Base-by-base conservation (phyloP, 2,113 vertebrate species). In the Pelodiscus sinensis region DNA sequence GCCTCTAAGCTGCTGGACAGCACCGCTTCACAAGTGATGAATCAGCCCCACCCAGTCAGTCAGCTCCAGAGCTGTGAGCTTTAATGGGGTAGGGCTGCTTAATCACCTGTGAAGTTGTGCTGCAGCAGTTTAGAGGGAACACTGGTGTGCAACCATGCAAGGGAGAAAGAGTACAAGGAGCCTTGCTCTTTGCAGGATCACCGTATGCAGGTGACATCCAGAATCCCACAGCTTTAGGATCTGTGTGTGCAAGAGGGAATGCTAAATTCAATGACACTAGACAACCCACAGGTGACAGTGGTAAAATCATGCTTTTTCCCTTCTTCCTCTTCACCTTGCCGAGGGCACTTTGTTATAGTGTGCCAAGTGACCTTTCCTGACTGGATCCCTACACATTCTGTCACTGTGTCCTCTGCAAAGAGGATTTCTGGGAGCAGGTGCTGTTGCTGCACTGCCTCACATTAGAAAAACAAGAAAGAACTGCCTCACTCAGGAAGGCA, bases 191-290 rank as follows among this genome's bases (percentile, higher is more conserved):
- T 6, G 6, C 9, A 68, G 16, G 16, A 71, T 71, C 65, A 35
- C 22, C 27, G 31, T 14, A 22, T 4, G 2, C 0, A 11, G 12
- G 44, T 12, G 52, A 83, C 57, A 2, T 6, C 21, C 50, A 10
- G 0, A 4, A 4, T 3, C 16, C 0, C 6, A 55, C 35, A 71
- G 16, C 44, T 21, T 27, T 50, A 6, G 10, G 38, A 3, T 27
- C 73, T 25, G 6, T 50, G 24, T 22, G 22, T 50, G 21, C 12
- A 12, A 24, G 38, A 44, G 35, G 35, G 38, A 38, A 38, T 75
- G 71, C 21, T 25, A 75, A 4, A 11, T 44, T 10, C 71, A 75
- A 44, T 75, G 71, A 21, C 38, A 44, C 21, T 8, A 38, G 3
- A 38, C 21, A 50, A 12, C 73, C 65, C 38, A 50, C 24, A 75